Evolutionary conservation across 2,797 vertebrate genomes (phyloP).

Genomic region (Pantherophis alleghaniensis): DNA sequence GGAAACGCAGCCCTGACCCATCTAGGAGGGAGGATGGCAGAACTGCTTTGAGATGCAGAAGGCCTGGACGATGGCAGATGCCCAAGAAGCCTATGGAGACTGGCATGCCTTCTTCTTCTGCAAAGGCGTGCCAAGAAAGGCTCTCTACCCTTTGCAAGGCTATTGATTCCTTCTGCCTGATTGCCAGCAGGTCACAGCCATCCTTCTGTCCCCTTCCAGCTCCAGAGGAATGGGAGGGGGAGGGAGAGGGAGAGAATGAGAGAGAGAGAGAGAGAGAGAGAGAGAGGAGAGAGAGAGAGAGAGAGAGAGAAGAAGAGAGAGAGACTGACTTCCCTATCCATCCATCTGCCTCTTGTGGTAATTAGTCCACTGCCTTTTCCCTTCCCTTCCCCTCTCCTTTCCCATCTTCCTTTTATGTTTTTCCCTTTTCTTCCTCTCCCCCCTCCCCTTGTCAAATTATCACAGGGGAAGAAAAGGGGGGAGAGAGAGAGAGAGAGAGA

Average conservation of each 20-base stretch:
- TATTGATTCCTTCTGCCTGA: constrained; percentile 17
- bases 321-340: constrained; percentile 26
- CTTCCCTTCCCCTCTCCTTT: neutral
- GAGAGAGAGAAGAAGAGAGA: neutral
- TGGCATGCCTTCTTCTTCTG: neutral
- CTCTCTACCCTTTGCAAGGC: neutral
- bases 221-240: neutral
- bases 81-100: neutral
- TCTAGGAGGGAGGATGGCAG: no score
- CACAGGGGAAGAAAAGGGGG: constrained; percentile 71
- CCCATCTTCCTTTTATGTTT: constrained; percentile 42
- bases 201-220: constrained; percentile 2
- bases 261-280: no score
- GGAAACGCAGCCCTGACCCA: neutral
- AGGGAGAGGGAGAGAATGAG: neutral
- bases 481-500: neutral
- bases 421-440: constrained; percentile 70
- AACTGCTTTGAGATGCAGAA: neutral
- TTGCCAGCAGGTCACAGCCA: neutral
- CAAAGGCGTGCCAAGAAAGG: neutral
- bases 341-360: constrained; percentile 47
- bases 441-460: constrained; percentile 88
- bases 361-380: constrained; percentile 47
- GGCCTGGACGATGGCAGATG: neutral
- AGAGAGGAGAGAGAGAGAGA: neutral